phyloP scores from a whole-genome alignment of 2,797 vertebrate species.

The Holocentrus rufus region DNA sequence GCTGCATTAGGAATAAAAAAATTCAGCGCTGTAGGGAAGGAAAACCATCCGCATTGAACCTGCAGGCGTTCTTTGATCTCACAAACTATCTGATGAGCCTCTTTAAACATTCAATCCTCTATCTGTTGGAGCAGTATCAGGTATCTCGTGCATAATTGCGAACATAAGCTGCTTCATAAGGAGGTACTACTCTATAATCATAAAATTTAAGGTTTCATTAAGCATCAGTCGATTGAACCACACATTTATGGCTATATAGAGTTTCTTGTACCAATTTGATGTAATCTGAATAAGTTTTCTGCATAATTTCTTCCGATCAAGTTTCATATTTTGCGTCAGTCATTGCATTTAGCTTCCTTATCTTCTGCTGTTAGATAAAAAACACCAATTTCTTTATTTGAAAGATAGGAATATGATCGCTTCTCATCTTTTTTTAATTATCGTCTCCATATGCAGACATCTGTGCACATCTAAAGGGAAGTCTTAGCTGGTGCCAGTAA shows the following conservation, averaged over 20 bases:
- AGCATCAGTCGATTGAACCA: no score
- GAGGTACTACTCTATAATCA: not conserved
- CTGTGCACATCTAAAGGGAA: no score
- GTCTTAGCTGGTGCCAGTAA: no score
- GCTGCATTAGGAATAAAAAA: slow-evolving; percentile 2
- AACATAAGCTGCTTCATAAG: not conserved
- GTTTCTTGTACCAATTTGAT: not conserved
- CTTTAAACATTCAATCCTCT: not conserved
- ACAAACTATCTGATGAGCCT: not conserved
- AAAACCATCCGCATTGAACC: slow-evolving; percentile 6
- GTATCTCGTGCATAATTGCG: not conserved
- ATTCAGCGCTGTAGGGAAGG: not conserved
- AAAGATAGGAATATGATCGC: not conserved
- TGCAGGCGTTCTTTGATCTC: not conserved
- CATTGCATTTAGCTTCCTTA: not conserved
- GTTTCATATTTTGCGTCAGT: not conserved
- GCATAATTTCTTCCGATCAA: not conserved
- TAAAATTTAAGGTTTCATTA: not conserved
- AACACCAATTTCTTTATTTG: not conserved
- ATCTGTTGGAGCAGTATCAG: no score
- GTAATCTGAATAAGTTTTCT: not conserved
- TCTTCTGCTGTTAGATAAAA: not conserved
- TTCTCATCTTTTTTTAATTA: no score
- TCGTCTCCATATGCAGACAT: not conserved
- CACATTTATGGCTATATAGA: not conserved